Percentiles rank a stretch among this genome's conserved stretches.
phyloP scores from a whole-genome alignment of 1,140 invertebrate genomes.

The Drosophila guanche region DNA sequence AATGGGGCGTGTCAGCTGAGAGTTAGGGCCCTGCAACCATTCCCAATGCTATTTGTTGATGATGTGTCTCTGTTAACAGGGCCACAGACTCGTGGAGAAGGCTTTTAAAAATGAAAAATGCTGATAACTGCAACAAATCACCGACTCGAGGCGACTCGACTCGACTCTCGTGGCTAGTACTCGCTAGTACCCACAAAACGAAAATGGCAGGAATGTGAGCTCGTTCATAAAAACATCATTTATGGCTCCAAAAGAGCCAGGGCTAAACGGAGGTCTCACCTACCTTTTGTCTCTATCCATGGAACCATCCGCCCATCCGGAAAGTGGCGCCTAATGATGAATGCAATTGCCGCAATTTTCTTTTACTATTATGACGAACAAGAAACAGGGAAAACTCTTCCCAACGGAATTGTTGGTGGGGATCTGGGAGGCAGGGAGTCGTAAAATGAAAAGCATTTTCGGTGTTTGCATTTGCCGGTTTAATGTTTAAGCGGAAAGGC shows the following conservation, averaged over 20 bases:
- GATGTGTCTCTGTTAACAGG: conserved; percentile 59
- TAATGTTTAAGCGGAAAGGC: conserved; percentile 30
- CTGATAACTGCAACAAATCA: conserved; percentile 79
- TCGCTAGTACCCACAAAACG: conserved; percentile 5
- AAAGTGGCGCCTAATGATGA: conserved; percentile 69
- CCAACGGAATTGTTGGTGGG: conserved; percentile 1
- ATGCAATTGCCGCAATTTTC: conserved; percentile 74
- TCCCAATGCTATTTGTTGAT: conserved; percentile 49
- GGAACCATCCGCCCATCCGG: conserved; percentile 9
- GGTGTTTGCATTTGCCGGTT: conserved; percentile 59
- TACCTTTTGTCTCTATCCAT: conserved; percentile 35
- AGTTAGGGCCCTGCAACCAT: no score
- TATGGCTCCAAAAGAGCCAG: conserved; percentile 39
- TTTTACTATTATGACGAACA: conserved; percentile 61
- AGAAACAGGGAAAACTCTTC: conserved; percentile 43
- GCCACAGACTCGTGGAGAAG: conserved; percentile 19
- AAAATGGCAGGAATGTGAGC: conserved; percentile 67
- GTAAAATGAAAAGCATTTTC: conserved; percentile 62
- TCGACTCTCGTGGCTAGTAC: conserved; percentile 19
- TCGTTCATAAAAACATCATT: conserved; percentile 75
- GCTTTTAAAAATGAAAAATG: conserved; percentile 76
- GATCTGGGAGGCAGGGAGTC: conserved; percentile 25
- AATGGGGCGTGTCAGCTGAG: no score
- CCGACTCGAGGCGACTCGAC: conserved; percentile 24
- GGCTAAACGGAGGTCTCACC: not conserved